These are phyloP conservation scores for Rhagophthalmus giganteus DNA, from an alignment of 2,888 invertebrate species.

Conservation along the genomic window DNA sequence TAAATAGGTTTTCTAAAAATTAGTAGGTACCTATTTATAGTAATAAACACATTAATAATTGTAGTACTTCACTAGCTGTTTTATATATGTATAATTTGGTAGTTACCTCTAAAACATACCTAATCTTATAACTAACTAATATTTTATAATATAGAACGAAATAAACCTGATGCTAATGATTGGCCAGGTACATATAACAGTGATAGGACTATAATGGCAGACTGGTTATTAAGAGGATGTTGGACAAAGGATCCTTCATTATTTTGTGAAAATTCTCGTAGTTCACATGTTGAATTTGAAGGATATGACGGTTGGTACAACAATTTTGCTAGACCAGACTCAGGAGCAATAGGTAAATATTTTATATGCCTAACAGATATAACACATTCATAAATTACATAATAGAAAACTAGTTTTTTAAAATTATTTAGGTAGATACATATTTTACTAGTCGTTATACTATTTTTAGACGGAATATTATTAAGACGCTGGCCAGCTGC, in stretches of 20 bases:
- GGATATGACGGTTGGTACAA: slow-evolving; percentile 56
- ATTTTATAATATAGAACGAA: not conserved
- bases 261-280: slow-evolving; percentile 5
- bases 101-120: not conserved
- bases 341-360: slow-evolving; percentile 51
- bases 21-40: too few relatives aligned
- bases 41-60: too few relatives aligned
- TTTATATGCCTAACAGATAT: not conserved
- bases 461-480: slow-evolving; percentile 57
- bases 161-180: slow-evolving; percentile 6
- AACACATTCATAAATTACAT: slow-evolving; percentile 3
- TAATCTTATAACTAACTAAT: not conserved
- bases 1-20: too few relatives aligned
- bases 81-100: not conserved
- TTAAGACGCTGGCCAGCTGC: slow-evolving; percentile 59
- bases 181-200: slow-evolving; percentile 13
- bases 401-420: too few relatives aligned
- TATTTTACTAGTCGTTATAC: too few relatives aligned
- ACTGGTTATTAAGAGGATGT: slow-evolving; percentile 26
- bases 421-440: too few relatives aligned
- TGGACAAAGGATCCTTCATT: slow-evolving; percentile 1
- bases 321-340: slow-evolving; percentile 50
- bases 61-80: too few relatives aligned
- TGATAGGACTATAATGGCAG: slow-evolving; percentile 17
- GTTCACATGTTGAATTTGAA: slow-evolving; percentile 45